Conservation (phyloP, 2,113 vertebrate genomes). For the Ascaphus truei region DNA sequence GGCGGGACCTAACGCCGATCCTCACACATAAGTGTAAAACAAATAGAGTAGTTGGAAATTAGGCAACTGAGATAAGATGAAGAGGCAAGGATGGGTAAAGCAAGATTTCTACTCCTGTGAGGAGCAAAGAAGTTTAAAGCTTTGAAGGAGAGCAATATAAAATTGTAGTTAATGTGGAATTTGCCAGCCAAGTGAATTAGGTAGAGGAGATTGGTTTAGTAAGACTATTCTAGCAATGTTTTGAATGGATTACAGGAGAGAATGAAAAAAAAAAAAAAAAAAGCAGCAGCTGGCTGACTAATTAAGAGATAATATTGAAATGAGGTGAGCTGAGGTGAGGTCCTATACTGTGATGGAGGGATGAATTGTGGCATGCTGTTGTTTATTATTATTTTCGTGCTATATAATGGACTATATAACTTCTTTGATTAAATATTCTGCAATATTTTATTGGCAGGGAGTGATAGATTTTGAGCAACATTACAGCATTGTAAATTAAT, state of each 20-base stretch:
- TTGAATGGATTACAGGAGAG: conserved; percentile 16
- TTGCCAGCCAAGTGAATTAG: conserved; percentile 13
- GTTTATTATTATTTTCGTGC: neutral
- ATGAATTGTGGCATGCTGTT: neutral
- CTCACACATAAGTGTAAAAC: too few species aligned
- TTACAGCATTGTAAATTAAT: too few species aligned
- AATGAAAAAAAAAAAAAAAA: neutral
- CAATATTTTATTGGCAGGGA: too few species aligned
- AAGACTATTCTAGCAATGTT: conserved; percentile 14
- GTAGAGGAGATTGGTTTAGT: conserved; percentile 1
- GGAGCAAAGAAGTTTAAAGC: neutral
- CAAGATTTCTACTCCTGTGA: neutral
- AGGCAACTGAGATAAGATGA: neutral
- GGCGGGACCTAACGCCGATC: too few species aligned
- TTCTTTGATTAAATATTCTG: too few species aligned
- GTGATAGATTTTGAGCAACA: too few species aligned
- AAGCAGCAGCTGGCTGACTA: conserved; percentile 11
- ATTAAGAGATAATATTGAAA: conserved; percentile 30
- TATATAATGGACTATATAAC: neutral
- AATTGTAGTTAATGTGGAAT: neutral
- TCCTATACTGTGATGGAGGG: neutral
- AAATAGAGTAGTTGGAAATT: too few species aligned
- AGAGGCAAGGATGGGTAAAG: neutral
- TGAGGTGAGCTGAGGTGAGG: conserved; percentile 31
- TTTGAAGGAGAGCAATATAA: neutral